Conservation (phyloP, 2,888 invertebrate genomes). For the Mesochorus sp. region DNA sequence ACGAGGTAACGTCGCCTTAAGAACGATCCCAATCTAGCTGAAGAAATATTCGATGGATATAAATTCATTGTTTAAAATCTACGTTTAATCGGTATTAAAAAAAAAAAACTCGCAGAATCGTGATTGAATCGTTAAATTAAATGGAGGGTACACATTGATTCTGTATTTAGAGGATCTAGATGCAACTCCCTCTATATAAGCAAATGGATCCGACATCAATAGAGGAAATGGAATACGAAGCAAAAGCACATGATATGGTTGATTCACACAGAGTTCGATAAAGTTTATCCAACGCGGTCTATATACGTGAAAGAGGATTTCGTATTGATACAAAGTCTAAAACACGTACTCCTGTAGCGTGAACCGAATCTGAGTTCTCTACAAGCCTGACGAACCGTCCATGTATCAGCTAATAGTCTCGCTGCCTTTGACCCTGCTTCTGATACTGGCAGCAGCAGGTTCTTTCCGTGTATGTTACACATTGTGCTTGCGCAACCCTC, state of each 20-base stretch:
- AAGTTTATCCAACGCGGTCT: too few species aligned
- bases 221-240: too few species aligned
- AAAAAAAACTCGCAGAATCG: background rate
- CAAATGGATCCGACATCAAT: background rate
- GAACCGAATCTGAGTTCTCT: background rate
- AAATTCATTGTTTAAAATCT: slow-evolving; percentile 68
- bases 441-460: background rate
- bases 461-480: slow-evolving; percentile 20
- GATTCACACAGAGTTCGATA: too few species aligned
- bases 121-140: background rate
- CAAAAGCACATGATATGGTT: too few species aligned
- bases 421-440: slow-evolving; percentile 20
- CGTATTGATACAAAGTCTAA: background rate
- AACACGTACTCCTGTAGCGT: background rate
- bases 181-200: background rate
- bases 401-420: slow-evolving; percentile 32
- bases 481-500: background rate
- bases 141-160: background rate
- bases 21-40: slow-evolving; percentile 65
- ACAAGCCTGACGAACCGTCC: slow-evolving; percentile 4
- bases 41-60: slow-evolving; percentile 72
- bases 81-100: background rate
- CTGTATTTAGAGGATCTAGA: background rate
- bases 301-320: background rate
- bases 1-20: slow-evolving; percentile 68